Percentiles rank a stretch among this genome's conserved stretches.
Evolutionary conservation across 2,888 invertebrate genomes (phyloP).

Genomic region (Danaus chrysippus): DNA sequence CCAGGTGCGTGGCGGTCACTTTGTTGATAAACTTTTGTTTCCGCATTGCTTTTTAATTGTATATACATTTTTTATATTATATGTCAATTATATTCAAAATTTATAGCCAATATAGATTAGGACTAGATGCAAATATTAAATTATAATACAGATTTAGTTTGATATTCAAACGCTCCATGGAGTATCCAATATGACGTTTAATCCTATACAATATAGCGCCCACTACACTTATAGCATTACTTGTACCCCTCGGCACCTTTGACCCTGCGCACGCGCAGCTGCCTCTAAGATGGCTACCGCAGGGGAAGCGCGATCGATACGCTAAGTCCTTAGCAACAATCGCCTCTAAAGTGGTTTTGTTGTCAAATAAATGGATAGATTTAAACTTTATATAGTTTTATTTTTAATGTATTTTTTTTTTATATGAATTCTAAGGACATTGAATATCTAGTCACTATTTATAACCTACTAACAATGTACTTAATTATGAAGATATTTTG

Average conservation of each 20-base stretch:
- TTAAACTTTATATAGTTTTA: neutral
- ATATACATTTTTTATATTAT: neutral
- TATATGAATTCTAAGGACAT: neutral
- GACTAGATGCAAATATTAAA: too few relatives aligned
- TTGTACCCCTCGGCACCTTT: conserved; percentile 62
- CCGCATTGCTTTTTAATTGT: conserved; percentile 15
- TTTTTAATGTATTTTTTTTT: neutral
- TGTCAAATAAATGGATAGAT: conserved; percentile 7
- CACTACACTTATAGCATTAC: conserved; percentile 51
- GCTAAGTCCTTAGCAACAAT: conserved; percentile 25
- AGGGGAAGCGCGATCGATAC: conserved; percentile 68
- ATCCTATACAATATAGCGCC: conserved; percentile 61
- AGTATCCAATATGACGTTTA: conserved; percentile 53
- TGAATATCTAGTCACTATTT: too few relatives aligned
- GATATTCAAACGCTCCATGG: neutral
- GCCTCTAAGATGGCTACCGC: conserved; percentile 61
- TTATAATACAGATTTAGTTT: neutral
- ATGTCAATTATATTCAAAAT: too few relatives aligned
- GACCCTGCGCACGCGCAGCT: conserved; percentile 73
- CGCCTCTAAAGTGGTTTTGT: conserved; percentile 7
- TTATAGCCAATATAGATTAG: too few relatives aligned
- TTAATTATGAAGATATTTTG: too few relatives aligned
- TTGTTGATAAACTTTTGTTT: conserved; percentile 30
- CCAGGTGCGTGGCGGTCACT: conserved; percentile 33
- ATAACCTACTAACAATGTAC: too few relatives aligned